Conservation (phyloP, 2,797 vertebrate genomes). For the Triplophysa yarkandensis region DNA sequence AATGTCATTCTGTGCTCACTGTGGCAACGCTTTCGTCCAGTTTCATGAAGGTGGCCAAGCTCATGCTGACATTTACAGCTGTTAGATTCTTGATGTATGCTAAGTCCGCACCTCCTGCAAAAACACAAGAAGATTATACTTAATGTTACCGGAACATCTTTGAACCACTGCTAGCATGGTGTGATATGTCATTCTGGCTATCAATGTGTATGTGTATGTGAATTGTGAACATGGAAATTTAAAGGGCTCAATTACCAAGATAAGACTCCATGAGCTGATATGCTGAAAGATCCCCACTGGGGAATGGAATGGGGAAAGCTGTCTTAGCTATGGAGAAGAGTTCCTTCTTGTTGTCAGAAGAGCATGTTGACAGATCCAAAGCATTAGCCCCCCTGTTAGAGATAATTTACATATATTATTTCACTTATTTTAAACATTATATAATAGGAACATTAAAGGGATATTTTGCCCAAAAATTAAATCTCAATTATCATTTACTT, state of each 20-base stretch:
- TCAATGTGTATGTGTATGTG: background rate
- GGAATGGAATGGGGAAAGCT: slow-evolving; percentile 24
- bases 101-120: slow-evolving; percentile 45
- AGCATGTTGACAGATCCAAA: slow-evolving; percentile 41
- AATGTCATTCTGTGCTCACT: slow-evolving; percentile 28
- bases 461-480: no score
- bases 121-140: background rate
- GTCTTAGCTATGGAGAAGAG: slow-evolving; percentile 33
- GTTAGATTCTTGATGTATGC: slow-evolving; percentile 23
- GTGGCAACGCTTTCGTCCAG: slow-evolving; percentile 1
- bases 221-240: background rate
- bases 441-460: no score
- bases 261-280: slow-evolving; percentile 35
- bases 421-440: no score
- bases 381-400: slow-evolving; percentile 30
- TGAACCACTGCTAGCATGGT: background rate
- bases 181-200: no score
- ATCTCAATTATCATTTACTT: no score
- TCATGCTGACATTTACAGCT: slow-evolving; percentile 39
- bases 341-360: slow-evolving; percentile 29
- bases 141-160: background rate
- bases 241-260: slow-evolving; percentile 15
- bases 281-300: background rate
- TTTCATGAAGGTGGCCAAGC: slow-evolving; percentile 42
- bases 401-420: background rate